Evolutionary conservation across 2,888 invertebrate species (phyloP), one percentile per base, ranked within the genome.

Genomic region (Euzetes globulus): DNA sequence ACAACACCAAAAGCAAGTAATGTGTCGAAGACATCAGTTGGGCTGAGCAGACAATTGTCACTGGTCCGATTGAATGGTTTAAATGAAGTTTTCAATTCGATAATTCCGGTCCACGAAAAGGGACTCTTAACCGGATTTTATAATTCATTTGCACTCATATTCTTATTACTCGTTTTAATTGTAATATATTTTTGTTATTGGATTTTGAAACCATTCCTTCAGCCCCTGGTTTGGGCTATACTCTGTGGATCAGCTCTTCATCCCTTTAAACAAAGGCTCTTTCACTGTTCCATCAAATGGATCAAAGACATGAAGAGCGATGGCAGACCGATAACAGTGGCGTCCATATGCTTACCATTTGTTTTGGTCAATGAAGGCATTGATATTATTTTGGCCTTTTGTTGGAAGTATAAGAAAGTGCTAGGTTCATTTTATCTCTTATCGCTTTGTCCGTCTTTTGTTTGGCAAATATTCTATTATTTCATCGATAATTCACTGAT

Each of bases 191-290:
- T 82, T 4, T 82, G 83, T 1, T 84, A 83, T 78, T 82, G 82
- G 77, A 82, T 84, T 60, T 84, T 96, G 41, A 91, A 92, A 80
- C 94, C 95, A 0, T 97, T 96, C 83, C 88, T 98, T 47, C 90
- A 92, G 79, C 96, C 98, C 0, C 83, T 99, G 73, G 87, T 97
- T 79, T 99, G 98, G 98, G 96, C 98, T 0, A 85, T 95, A 75
- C 85, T 99, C 45, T 92, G 95, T 80, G 99, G 99, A n/a, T 94
- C 96, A 0, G 91, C 96, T 52, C 86, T 98, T n/a, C 94, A 95
- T 83, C 98, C 98, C 0, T 90, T 95, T 81, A 98, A 98, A 83
- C 87, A 90, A 77, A 88, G 88, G 74, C 83, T 96, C 63, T 89
- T 93, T 0, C 88, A 88, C 76, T 85, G 87, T 76, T 86, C 93